phyloP scores from a whole-genome alignment of 2,888 invertebrate species.

The Syritta pipiens region DNA sequence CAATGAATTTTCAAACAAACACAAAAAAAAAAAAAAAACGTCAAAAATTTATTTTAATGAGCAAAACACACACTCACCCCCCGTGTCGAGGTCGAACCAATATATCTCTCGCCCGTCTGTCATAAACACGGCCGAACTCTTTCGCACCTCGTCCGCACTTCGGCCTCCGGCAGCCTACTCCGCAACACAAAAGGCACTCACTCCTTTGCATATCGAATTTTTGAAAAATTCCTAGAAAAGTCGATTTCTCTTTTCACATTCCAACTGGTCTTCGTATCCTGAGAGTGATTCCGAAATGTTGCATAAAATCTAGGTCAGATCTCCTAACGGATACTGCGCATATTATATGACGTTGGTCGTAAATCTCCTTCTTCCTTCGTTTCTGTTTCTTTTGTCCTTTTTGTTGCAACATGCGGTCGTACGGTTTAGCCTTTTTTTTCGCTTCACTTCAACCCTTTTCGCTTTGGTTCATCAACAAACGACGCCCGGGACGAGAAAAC shows the following conservation, averaged over 20 bases:
- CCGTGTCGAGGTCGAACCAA: no score
- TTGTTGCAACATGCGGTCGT: constrained; percentile 34
- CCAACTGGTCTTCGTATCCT: background rate
- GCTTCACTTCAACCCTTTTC: constrained; percentile 1
- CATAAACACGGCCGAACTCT: no score
- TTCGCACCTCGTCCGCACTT: constrained; percentile 32
- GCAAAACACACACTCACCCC: no score
- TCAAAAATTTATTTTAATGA: no score
- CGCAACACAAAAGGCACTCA: no score
- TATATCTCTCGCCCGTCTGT: no score
- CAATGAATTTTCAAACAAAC: no score
- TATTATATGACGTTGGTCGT: constrained; percentile 50
- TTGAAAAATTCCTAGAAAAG: constrained; percentile 19
- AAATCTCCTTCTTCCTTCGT: constrained; percentile 42
- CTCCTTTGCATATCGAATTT: constrained; percentile 34
- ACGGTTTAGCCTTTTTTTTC: constrained; percentile 60
- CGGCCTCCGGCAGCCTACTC: background rate
- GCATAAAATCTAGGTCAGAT: constrained; percentile 62
- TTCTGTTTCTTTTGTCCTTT: background rate
- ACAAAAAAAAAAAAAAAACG: no score
- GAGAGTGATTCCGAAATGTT: constrained; percentile 6
- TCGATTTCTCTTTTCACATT: constrained; percentile 38
- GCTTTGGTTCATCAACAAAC: constrained; percentile 14
- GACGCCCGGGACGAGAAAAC: constrained; percentile 45
- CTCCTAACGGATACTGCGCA: constrained; percentile 51